Base-by-base conservation (phyloP, 2,113 vertebrate species). In the Leptocoma aspasia region DNA sequence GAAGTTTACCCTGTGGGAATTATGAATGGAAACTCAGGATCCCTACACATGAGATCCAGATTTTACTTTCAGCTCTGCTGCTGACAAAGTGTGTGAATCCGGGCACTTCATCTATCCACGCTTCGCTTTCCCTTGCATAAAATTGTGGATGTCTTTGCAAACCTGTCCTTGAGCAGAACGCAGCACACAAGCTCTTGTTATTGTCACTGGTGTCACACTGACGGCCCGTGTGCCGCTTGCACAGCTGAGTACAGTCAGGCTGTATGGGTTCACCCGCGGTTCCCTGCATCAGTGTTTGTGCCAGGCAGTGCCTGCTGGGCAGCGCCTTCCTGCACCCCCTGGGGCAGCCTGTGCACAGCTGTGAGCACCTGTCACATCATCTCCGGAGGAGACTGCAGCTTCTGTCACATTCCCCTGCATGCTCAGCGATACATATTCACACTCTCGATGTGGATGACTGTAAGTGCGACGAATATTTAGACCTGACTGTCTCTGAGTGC, bases 321-420 rank as follows among this genome's bases (percentile, higher is more conserved):
- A 59, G 6, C 27, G 64, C 83, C 69, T 89, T 63, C 42, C 78
- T 71, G 42, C 8, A 1, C 30, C 13, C 37, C 66, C 63, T 17
- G 3, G 56, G 24, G 64, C 88, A 78, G 82, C 72, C 83, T 71
- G 64, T 2, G 1, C 85, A 89, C 76, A 90, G 88, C 85, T 94
- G 88, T 83, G 68, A 71, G 68, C 72, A 94, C 85, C 93, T 93
- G 92, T 89, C 96, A 92, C 93, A 84, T 90, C 61, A 60, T n/a
- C 86, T 83, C 95, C 54, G 69, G 80, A 94, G 92, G 88, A 90
- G 80, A 42, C 1, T 24, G n/a, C 82, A 33, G 92, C 92, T 89
- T 93, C 71, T 78, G 60, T 89, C 88, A 94, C 88, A 82, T 88
- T 77, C 56, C 72, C 61, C 44, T 64, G 71, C 60, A 50, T 4